Evolutionary conservation across 2,888 invertebrate species (phyloP), one percentile per base, ranked within the genome.

Genomic region (Penaeus monodon): DNA sequence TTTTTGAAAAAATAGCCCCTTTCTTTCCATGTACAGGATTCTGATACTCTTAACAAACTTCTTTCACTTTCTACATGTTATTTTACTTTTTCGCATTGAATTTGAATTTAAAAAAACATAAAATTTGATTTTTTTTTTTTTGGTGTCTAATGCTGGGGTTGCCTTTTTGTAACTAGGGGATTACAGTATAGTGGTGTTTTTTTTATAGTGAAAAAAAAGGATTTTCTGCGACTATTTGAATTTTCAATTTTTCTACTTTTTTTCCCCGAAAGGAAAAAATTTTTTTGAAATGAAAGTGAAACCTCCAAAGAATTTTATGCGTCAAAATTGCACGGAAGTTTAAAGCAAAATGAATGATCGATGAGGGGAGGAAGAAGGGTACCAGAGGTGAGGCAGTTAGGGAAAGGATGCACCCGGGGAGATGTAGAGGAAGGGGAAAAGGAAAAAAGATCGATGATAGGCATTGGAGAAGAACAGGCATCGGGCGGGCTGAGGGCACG

Each of bases 301-400:
- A 91, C 99, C 92, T 99, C 99, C 93, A 98, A 99, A 93, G 99
- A 99, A 93, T 99, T 97, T 93, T 96, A 98, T 93, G 98, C 98
- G 95, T 99, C 14, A 96, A 97, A 92, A 93, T 98, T 91, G 98
- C 98, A 44, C 94, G 97, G 91, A 96, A 98, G 93, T 94, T n/a
- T 98, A 90, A 95, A 98, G 93, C 95, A 97, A 91, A 96, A 98
- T 92, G 98, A 98, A 96, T 57, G 97, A 97, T 2, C 0, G 96
- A 93, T 1, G 93, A 92, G 27, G 92, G 17, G 91, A 89, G 22
- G 90, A 88, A 88, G 29, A 85, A 90, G 38, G 77, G 81, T 88
- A 74, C 22, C 79, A 89, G 85, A 73, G 20, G 33, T n/a, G 85
- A 65, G 20, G 66, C 73, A 70, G 81, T 68, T 80, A 81, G 57